Conservation (phyloP, 2,113 vertebrate species). For the Sminthopsis crassicaudata region DNA sequence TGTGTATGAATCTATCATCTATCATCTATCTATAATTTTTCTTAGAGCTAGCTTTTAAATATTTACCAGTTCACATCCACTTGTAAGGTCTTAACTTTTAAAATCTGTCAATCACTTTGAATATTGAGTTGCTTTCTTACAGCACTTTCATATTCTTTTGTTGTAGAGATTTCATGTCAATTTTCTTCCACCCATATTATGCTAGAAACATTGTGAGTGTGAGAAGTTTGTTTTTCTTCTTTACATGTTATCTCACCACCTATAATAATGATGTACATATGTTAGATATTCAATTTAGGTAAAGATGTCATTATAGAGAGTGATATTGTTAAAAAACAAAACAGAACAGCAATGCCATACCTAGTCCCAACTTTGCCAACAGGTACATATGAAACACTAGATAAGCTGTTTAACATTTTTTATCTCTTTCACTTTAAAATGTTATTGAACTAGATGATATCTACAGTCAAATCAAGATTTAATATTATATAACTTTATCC, state of each 20-base stretch:
- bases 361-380: not conserved
- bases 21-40: too few species aligned
- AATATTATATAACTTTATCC: not conserved
- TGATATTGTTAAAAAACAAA: not conserved
- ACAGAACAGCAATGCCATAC: not conserved
- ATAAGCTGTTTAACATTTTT: not conserved
- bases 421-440: not conserved
- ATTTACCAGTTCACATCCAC: not conserved
- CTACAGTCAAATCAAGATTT: not conserved
- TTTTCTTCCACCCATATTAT: not conserved
- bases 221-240: not conserved
- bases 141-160: not conserved
- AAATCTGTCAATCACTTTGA: not conserved
- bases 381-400: not conserved
- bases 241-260: not conserved
- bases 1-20: too few species aligned
- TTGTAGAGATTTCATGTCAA: not conserved
- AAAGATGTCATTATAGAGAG: not conserved
- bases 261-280: not conserved
- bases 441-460: not conserved
- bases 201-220: not conserved
- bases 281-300: not conserved
- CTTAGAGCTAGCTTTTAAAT: not conserved
- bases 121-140: not conserved
- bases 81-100: not conserved